These are phyloP conservation scores for Ariolimax columbianus DNA, from an alignment of 2,888 invertebrate species.

Conservation along the genomic window DNA sequence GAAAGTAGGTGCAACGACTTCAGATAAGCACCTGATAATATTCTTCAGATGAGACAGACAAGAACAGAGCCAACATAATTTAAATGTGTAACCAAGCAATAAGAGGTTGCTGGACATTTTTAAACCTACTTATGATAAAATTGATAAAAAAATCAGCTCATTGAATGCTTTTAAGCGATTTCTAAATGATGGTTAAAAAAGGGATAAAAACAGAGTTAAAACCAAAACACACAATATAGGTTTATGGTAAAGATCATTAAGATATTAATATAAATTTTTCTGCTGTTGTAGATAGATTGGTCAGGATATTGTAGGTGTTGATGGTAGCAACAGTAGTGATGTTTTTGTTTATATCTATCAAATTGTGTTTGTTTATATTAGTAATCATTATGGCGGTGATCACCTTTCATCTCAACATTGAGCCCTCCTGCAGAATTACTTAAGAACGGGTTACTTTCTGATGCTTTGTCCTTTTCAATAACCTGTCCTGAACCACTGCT, in stretches of 20 bases:
- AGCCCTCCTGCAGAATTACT: slow-evolving; percentile 91
- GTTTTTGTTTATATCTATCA: not conserved
- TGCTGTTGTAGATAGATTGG: not conserved
- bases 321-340: not conserved
- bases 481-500: slow-evolving; percentile 64
- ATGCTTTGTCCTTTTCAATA: slow-evolving; percentile 63
- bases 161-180: no score
- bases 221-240: no score
- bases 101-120: no score
- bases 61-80: no score
- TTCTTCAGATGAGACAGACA: no score
- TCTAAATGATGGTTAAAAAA: no score
- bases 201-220: no score
- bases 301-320: not conserved
- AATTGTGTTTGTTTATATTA: not conserved
- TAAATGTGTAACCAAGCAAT: no score
- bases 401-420: slow-evolving; percentile 96
- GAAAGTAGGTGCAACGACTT: no score
- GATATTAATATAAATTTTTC: not conserved
- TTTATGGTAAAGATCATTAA: not conserved
- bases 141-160: no score
- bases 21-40: no score
- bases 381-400: not conserved
- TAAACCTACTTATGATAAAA: no score
- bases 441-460: slow-evolving; percentile 91